These are phyloP conservation scores for Spheniscus humboldti DNA, from an alignment of 2,797 vertebrate genomes.

Conservation along the genomic window DNA sequence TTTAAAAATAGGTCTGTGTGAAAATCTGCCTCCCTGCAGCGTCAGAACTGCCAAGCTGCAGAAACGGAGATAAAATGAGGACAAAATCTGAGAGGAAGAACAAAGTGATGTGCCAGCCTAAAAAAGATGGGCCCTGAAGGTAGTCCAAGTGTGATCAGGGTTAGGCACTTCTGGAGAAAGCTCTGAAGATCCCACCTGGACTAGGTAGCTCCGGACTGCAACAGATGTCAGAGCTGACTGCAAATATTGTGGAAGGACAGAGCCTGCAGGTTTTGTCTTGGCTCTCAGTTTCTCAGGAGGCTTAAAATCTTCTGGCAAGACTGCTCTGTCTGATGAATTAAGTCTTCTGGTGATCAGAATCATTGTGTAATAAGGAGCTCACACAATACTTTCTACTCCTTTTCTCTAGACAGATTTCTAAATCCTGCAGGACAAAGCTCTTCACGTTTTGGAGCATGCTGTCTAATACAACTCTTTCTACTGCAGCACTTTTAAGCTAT, in stretches of 20 bases:
- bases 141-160: neutral
- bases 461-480: neutral
- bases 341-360: neutral
- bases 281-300: neutral
- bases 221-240: neutral
- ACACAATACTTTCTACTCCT: neutral
- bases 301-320: neutral
- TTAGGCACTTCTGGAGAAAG: neutral
- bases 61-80: slow-evolving; percentile 34
- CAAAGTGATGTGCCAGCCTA: neutral
- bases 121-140: neutral
- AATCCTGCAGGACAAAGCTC: neutral
- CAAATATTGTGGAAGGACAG: neutral
- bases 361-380: neutral
- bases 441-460: neutral
- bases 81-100: neutral
- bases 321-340: neutral
- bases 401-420: neutral
- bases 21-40: slow-evolving; percentile 41
- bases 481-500: neutral
- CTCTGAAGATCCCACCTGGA: neutral
- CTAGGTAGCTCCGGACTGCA: neutral
- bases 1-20: slow-evolving; percentile 49
- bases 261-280: neutral
- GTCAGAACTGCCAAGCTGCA: slow-evolving; percentile 1